Percentiles rank a stretch among this genome's conserved stretches.
phyloP scores from a whole-genome alignment of 2,888 invertebrate genomes.

The Ophion ellenae region DNA sequence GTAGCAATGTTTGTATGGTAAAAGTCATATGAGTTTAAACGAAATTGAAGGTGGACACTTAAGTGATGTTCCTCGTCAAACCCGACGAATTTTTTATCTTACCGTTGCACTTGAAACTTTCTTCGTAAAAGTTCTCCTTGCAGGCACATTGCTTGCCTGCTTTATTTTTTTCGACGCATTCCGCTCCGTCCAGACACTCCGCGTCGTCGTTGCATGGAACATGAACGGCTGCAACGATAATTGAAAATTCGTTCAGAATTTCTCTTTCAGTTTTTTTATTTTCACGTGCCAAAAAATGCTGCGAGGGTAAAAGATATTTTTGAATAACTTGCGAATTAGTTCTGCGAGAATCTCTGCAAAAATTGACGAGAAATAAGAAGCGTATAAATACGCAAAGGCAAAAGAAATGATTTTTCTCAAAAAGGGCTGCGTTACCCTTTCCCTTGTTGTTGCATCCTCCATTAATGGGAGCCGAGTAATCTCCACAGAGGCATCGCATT shows the following conservation, averaged over 20 bases:
- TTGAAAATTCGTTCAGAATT: neutral
- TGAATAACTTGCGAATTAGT: too few relatives aligned
- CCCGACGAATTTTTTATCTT: slow-evolving; percentile 68
- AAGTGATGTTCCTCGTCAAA: too few relatives aligned
- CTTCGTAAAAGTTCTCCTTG: slow-evolving; percentile 87
- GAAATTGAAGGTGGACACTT: too few relatives aligned
- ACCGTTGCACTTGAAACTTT: slow-evolving; percentile 87
- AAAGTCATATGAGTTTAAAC: too few relatives aligned
- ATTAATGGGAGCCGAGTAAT: slow-evolving; percentile 88
- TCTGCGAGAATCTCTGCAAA: too few relatives aligned
- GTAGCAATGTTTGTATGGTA: too few relatives aligned
- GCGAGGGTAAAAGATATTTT: too few relatives aligned
- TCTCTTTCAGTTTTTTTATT: neutral
- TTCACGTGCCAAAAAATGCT: too few relatives aligned
- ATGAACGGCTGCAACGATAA: slow-evolving; percentile 84
- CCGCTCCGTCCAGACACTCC: slow-evolving; percentile 88
- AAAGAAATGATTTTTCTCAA: too few relatives aligned
- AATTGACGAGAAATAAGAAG: too few relatives aligned
- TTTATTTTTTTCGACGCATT: slow-evolving; percentile 84
- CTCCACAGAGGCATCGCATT: slow-evolving; percentile 88
- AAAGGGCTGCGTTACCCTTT: slow-evolving; percentile 85
- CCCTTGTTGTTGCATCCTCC: slow-evolving; percentile 87
- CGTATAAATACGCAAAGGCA: too few relatives aligned
- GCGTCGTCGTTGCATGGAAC: slow-evolving; percentile 87
- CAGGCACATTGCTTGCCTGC: slow-evolving; percentile 80